These are phyloP conservation scores for Caenorhabditis zanzibari DNA, from an alignment of 2,888 invertebrate genomes.

Conservation along the genomic window DNA sequence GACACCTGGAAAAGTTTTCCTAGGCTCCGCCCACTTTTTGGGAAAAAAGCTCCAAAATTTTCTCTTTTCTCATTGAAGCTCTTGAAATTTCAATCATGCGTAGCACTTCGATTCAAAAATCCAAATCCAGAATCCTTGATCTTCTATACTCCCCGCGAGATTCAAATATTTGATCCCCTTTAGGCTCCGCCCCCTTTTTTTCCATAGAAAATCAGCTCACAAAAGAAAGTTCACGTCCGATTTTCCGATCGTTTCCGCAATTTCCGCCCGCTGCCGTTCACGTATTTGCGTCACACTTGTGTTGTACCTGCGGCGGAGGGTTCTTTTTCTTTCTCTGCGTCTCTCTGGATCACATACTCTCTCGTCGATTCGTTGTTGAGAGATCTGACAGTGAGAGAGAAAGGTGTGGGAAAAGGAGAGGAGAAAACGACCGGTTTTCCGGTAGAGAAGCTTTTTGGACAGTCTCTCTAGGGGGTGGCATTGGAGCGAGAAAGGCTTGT, in stretches of 20 bases:
- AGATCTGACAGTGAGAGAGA: neutral
- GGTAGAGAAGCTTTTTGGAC: neutral
- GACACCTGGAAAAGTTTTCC: too few species aligned
- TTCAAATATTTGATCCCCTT: too few species aligned
- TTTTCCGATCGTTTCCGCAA: conserved; percentile 12
- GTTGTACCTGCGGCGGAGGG: neutral
- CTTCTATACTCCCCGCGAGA: neutral
- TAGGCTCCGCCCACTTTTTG: too few species aligned
- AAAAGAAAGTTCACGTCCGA: conserved; percentile 37
- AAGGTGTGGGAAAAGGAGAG: conserved; percentile 11
- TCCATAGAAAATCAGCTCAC: neutral
- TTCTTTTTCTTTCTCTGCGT: neutral
- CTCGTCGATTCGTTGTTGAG: neutral
- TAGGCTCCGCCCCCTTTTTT: conserved; percentile 6
- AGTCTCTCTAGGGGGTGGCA: conserved; percentile 8
- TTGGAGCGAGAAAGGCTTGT: neutral
- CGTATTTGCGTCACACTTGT: conserved; percentile 57
- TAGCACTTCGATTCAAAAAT: neutral
- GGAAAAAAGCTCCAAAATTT: neutral
- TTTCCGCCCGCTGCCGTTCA: conserved; percentile 29
- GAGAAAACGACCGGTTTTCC: conserved; percentile 30
- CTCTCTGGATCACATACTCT: neutral
- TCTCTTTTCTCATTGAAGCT: neutral
- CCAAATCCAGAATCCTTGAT: neutral
- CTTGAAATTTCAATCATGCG: conserved; percentile 1